phyloP scores from a whole-genome alignment of 2,888 invertebrate genomes.

The Tricholauxania praeusta region DNA sequence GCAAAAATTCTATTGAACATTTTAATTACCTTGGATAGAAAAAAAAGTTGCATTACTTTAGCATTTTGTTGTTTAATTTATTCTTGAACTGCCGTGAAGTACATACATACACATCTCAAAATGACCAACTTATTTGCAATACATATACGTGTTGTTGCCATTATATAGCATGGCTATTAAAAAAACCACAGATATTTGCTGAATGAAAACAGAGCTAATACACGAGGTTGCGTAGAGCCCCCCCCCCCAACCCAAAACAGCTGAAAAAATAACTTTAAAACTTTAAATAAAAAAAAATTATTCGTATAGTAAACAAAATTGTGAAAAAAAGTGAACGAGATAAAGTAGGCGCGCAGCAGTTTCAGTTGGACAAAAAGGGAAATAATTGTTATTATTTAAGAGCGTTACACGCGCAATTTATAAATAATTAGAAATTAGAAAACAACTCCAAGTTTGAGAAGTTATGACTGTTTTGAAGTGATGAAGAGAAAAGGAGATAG shows the following conservation, averaged over 20 bases:
- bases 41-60: too few relatives aligned
- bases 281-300: too few relatives aligned
- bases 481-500: neutral
- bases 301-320: too few relatives aligned
- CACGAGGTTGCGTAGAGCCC: neutral
- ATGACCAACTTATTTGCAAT: slow-evolving; percentile 9
- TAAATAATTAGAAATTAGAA: neutral
- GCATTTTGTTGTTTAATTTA: neutral
- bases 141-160: neutral
- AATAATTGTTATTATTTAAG: too few relatives aligned
- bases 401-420: too few relatives aligned
- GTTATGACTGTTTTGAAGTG: neutral
- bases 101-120: neutral
- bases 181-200: neutral
- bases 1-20: too few relatives aligned
- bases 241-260: neutral
- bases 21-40: too few relatives aligned
- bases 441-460: neutral
- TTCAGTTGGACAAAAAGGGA: too few relatives aligned
- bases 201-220: neutral
- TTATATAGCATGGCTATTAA: neutral
- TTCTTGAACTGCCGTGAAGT: neutral
- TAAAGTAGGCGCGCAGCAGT: too few relatives aligned
- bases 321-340: too few relatives aligned
- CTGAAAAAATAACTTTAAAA: neutral